phyloP scores from a whole-genome alignment of 2,113 vertebrate species.

The Camelus bactrianus region DNA sequence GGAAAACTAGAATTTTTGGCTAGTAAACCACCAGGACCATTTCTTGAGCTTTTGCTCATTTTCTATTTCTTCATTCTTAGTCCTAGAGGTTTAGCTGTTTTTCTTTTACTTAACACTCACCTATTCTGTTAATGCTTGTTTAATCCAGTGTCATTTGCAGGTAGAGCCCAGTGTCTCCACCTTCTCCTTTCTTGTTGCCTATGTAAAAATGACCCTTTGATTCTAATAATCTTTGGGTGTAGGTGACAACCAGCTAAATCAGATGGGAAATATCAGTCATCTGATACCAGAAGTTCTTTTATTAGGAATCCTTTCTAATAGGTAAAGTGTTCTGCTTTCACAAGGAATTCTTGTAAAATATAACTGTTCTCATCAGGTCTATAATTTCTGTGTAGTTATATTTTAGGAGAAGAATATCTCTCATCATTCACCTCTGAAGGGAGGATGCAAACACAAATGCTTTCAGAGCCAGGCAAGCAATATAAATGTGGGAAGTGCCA shows the following conservation, averaged over 20 bases:
- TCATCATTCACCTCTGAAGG: not conserved
- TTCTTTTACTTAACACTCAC: not conserved
- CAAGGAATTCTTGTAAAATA: not conserved
- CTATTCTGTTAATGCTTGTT: not conserved
- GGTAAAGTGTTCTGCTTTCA: not conserved
- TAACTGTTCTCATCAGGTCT: not conserved
- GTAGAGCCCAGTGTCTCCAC: too few species aligned
- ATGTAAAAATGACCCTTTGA: conserved; percentile 1
- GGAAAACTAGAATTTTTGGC: not conserved
- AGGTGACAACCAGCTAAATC: not conserved
- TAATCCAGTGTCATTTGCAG: not conserved
- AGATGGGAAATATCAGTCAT: not conserved
- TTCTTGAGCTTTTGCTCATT: not conserved
- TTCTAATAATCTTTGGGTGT: not conserved
- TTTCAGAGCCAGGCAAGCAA: not conserved
- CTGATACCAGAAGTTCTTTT: not conserved
- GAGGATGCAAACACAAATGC: not conserved
- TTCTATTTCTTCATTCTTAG: not conserved
- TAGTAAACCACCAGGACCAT: not conserved
- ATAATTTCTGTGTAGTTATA: not conserved
- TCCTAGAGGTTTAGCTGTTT: not conserved
- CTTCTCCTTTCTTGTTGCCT: not conserved
- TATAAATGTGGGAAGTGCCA: not conserved
- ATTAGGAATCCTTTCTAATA: not conserved
- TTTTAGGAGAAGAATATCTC: not conserved